phyloP scores from a whole-genome alignment of 1,140 invertebrate genomes.

The Medauroidea extradentata region DNA sequence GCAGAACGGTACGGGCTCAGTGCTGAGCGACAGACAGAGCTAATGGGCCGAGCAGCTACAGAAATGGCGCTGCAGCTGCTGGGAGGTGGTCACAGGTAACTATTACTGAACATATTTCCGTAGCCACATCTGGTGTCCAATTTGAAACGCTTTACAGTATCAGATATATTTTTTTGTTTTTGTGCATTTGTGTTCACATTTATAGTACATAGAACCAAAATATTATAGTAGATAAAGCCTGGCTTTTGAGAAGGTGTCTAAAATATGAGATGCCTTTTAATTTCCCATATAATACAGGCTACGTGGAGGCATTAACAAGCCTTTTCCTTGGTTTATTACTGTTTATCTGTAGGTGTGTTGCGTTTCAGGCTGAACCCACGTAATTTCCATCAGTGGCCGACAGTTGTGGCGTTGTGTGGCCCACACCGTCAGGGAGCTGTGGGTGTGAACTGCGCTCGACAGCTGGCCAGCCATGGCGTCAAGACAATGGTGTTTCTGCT shows the following conservation, averaged over 20 bases:
- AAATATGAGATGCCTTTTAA: neutral
- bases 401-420: conserved; percentile 70
- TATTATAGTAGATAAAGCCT: neutral
- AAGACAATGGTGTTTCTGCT: conserved; percentile 64
- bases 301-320: too few relatives aligned
- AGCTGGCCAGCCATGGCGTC: conserved; percentile 77
- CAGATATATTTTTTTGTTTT: neutral
- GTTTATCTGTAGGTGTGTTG: neutral
- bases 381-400: conserved; percentile 76
- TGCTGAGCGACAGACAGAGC: conserved; percentile 63
- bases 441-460: conserved; percentile 70
- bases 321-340: too few relatives aligned
- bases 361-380: conserved; percentile 62
- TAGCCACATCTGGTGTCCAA: too few relatives aligned
- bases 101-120: neutral
- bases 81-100: conserved; percentile 59
- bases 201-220: too few relatives aligned
- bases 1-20: conserved; percentile 64
- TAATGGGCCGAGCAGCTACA: conserved; percentile 68
- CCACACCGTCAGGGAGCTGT: conserved; percentile 63
- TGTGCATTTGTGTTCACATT: neutral
- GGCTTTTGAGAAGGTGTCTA: neutral
- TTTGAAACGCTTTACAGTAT: too few relatives aligned
- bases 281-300: conserved; percentile 1
- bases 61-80: conserved; percentile 74